Conservation (phyloP, 2,888 invertebrate species). For the Scelioninae gen. 1 region DNA sequence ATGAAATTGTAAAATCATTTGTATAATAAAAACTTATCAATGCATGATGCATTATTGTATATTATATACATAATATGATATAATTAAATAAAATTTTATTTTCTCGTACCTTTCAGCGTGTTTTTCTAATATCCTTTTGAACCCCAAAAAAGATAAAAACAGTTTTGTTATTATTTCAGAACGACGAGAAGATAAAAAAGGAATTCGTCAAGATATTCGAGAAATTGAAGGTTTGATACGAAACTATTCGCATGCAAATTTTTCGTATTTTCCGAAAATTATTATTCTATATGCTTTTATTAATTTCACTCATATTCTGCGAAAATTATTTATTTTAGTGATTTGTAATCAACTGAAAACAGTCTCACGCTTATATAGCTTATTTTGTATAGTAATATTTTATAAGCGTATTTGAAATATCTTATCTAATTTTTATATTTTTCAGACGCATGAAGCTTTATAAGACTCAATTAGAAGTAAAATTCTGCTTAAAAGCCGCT, state of each 20-base stretch:
- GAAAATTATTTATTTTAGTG: constrained; percentile 10
- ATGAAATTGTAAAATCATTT: constrained; percentile 69
- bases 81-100: constrained; percentile 32
- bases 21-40: not conserved
- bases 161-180: constrained; percentile 78
- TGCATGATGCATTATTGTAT: constrained; percentile 56
- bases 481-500: constrained; percentile 82
- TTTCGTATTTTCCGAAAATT: not conserved
- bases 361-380: too few species aligned
- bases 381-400: constrained; percentile 76
- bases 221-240: constrained; percentile 83
- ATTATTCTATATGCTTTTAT: not conserved
- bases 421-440: too few species aligned
- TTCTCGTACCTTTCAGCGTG: constrained; percentile 32
- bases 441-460: constrained; percentile 84
- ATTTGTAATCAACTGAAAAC: too few species aligned
- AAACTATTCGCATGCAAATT: constrained; percentile 77
- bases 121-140: constrained; percentile 35
- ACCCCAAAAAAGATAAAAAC: constrained; percentile 67
- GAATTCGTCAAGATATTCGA: constrained; percentile 82
- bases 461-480: constrained; percentile 81
- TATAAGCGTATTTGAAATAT: too few species aligned
- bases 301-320: not conserved
- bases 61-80: constrained; percentile 54
- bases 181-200: constrained; percentile 79